These are phyloP conservation scores for Nomada ruficornis DNA, from an alignment of 2,888 invertebrate genomes.

Conservation along the genomic window DNA sequence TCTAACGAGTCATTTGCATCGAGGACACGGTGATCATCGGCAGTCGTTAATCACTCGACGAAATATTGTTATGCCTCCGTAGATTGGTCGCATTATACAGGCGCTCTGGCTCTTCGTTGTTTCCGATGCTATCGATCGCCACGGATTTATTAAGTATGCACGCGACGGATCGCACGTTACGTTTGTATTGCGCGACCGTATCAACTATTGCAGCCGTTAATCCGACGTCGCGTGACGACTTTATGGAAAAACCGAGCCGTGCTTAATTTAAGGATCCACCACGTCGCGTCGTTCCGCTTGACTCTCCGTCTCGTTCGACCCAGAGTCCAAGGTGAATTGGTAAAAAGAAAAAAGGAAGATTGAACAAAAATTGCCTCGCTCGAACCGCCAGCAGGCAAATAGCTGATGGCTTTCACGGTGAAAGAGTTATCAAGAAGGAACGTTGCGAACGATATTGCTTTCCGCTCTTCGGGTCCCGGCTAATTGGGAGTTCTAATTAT, in stretches of 20 bases:
- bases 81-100: conserved; percentile 64
- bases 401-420: not conserved
- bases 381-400: not conserved
- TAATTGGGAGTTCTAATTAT: conserved; percentile 33
- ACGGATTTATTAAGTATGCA: conserved; percentile 71
- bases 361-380: not conserved
- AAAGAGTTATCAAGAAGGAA: not conserved
- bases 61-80: conserved; percentile 60
- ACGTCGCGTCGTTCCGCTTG: not conserved
- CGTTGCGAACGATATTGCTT: not conserved
- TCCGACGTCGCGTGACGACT: conserved; percentile 58
- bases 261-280: conserved; percentile 35
- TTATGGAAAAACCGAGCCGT: conserved; percentile 51
- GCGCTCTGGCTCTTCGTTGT: conserved; percentile 37
- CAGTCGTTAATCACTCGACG: conserved; percentile 62
- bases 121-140: conserved; percentile 54
- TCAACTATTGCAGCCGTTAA: conserved; percentile 66
- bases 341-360: not conserved
- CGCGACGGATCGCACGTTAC: conserved; percentile 71
- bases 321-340: not conserved
- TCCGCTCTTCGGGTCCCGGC: not conserved
- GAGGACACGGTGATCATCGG: conserved; percentile 54
- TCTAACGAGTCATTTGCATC: conserved; percentile 66
- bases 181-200: conserved; percentile 63
- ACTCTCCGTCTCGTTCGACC: not conserved